Evolutionary conservation across 1,140 invertebrate species (phyloP), one percentile per base, ranked within the genome.

Genomic region (Eueides isabella): DNA sequence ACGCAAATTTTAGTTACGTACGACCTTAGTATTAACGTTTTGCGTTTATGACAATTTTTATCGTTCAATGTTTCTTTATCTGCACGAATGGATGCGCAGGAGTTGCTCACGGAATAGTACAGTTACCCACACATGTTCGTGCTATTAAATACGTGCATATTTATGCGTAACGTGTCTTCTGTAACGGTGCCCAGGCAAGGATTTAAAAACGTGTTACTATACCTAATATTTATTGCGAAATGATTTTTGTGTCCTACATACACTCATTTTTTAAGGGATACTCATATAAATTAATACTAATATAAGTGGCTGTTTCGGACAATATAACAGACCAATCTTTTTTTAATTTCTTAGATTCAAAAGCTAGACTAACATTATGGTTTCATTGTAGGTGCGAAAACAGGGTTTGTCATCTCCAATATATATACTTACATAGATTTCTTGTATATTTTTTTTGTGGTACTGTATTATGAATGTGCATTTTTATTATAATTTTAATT

Each of bases 131-230:
- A 90, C 87, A 88, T 87, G 85, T 87, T 88, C 84, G 84, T 89
- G 86, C 83, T 84, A 89, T 87, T 90, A 85, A 85, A 88, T 90
- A 87, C 85, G 82, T 90, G 89, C 87, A 92, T 91, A 91, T 88
- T 91, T 90, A 92, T 92, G 91, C 91, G 85, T 86, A 82, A 84
- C 89, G 85, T 88, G 89, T 87, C 84, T 88, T 68, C 74, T 77
- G 64, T 92, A 92, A 92, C 90, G 89, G 89, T 89, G 85, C 69
- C 74, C 77, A 71, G 73, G 79, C 75, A 86, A 88, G 89, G 86
- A 89, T 81, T 87, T 78, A 74, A 85, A 74, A 76, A 79, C 64
- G 55, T 75, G 64, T 76, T 72, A 74, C 66, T 29, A 72, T 55
- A 74, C 38, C 64, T 35, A 66, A 66, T 66, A 41, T 41, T 70